Conservation (phyloP, 64 coral and sea anemone genomes). For the Pocillopora damicornis region DNA sequence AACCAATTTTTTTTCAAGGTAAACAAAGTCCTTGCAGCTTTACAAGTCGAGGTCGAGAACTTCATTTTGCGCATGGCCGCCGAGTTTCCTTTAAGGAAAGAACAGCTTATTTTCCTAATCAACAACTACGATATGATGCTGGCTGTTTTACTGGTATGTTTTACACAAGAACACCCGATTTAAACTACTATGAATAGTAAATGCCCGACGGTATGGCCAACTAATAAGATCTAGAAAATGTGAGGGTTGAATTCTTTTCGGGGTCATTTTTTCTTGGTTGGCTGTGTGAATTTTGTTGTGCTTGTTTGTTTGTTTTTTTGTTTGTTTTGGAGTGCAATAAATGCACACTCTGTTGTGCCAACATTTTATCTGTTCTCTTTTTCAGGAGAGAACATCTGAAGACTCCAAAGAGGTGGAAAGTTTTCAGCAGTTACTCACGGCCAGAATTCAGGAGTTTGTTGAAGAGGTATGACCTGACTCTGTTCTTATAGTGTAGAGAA, state of each 20-base stretch:
- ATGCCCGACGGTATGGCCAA: too few species aligned
- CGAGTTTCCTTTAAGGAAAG: slow-evolving; percentile 93
- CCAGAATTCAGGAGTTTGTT: slow-evolving; percentile 97
- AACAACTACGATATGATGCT: slow-evolving; percentile 99
- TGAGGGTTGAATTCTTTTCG: too few species aligned
- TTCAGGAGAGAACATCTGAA: slow-evolving; percentile 94
- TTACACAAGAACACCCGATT: background rate
- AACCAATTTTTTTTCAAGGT: slow-evolving; percentile 35
- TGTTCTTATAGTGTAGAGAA: too few species aligned
- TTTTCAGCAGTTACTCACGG: slow-evolving; percentile 94
- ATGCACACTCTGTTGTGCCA: too few species aligned
- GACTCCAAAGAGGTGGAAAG: slow-evolving; percentile 94
- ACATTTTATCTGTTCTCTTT: background rate
- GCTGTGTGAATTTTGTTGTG: too few species aligned
- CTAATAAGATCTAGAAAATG: too few species aligned
- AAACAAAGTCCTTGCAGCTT: slow-evolving; percentile 88
- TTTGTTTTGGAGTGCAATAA: too few species aligned
- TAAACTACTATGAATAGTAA: background rate
- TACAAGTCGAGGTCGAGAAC: slow-evolving; percentile 94
- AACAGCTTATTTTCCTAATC: slow-evolving; percentile 94
- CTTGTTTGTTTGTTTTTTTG: too few species aligned
- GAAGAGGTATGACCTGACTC: slow-evolving; percentile 68
- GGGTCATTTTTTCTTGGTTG: too few species aligned
- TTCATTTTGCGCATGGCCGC: slow-evolving; percentile 95
- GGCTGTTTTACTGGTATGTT: slow-evolving; percentile 86